Conservation (phyloP, 2,888 invertebrate species). For the Epinotia demarniana region DNA sequence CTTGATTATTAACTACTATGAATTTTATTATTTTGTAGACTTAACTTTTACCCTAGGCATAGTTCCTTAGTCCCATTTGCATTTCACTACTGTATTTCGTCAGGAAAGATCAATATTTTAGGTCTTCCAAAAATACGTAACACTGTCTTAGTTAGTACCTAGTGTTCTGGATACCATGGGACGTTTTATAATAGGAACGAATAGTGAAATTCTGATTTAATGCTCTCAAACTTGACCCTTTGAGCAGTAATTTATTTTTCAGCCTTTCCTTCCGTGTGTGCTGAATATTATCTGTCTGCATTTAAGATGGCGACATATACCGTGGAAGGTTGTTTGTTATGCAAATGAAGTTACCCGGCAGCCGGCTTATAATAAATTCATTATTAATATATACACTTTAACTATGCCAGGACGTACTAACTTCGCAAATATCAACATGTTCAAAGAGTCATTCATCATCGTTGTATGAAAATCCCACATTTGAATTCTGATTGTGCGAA, state of each 20-base stretch:
- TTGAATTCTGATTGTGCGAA: conserved; percentile 36
- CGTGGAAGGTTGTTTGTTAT: conserved; percentile 47
- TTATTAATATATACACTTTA: conserved; percentile 45
- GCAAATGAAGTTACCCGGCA: conserved; percentile 48
- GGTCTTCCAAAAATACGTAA: too few species aligned
- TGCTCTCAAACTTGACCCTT: neutral
- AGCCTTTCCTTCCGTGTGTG: conserved; percentile 48
- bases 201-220: neutral
- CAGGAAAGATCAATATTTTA: neutral
- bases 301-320: conserved; percentile 48
- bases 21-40: neutral
- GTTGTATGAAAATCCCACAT: conserved; percentile 30
- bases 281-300: conserved; percentile 47
- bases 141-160: too few species aligned
- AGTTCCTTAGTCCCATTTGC: neutral
- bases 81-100: neutral
- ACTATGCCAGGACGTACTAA: conserved; percentile 34
- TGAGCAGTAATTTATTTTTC: conserved; percentile 29
- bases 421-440: conserved; percentile 42
- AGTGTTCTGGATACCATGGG: too few species aligned
- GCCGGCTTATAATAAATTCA: conserved; percentile 49
- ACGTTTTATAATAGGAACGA: too few species aligned
- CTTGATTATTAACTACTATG: neutral
- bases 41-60: neutral
- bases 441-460: conserved; percentile 30